phyloP scores from a whole-genome alignment of 37 sponge, comb jelly and placozoan species.

The Diacarnus erythraeanus region DNA sequence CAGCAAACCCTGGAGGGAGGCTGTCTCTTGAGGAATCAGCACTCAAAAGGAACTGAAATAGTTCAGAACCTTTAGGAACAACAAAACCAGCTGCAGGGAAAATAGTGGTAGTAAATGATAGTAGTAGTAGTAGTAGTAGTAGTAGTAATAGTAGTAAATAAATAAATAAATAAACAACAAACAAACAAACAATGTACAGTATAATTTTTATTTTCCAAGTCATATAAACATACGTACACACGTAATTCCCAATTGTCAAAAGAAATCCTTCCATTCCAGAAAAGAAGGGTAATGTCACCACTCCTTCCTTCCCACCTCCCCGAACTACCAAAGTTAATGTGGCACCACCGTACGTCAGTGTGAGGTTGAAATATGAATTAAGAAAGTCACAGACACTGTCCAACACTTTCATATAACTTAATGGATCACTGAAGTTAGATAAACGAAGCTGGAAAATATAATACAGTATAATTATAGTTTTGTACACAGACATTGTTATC shows the following conservation, averaged over 20 bases:
- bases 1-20: slow-evolving; percentile 17
- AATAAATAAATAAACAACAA: too few relatives aligned
- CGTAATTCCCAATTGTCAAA: slow-evolving; percentile 32
- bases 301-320: not conserved
- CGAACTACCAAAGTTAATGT: not conserved
- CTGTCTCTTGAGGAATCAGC: not conserved
- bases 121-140: not conserved
- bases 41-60: slow-evolving; percentile 35
- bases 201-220: not conserved
- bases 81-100: not conserved
- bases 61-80: slow-evolving; percentile 1
- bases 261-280: not conserved
- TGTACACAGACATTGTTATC: not conserved
- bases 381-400: slow-evolving; percentile 7
- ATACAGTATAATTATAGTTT: not conserved
- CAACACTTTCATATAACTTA: not conserved
- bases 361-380: not conserved
- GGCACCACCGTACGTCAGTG: not conserved
- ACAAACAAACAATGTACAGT: not conserved
- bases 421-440: slow-evolving; percentile 5
- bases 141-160: too few relatives aligned
- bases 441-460: slow-evolving; percentile 10
- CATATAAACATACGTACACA: slow-evolving; percentile 12
- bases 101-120: not conserved
- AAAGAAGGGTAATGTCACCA: not conserved